Evolutionary conservation across 2,113 vertebrate genomes (phyloP), one percentile per base, ranked within the genome.

Genomic region (Picathartes gymnocephalus): DNA sequence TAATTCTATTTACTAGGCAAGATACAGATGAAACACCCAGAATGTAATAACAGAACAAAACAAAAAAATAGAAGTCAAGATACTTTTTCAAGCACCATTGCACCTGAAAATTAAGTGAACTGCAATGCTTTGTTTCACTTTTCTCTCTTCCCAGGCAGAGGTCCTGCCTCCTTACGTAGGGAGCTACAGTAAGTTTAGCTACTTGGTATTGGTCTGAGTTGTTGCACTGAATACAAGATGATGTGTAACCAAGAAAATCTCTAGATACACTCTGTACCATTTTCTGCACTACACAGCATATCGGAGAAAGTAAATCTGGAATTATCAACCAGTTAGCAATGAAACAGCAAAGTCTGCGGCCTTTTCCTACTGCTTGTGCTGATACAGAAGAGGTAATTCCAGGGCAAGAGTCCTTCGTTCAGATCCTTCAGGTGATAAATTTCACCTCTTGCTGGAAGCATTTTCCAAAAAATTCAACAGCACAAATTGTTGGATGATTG

Each of bases 1-100:
- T 94, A 90, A 84, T 81, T 83, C 74, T 92, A n/a, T 97, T 94
- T 92, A 87, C 72, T 83, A 92, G 58, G 82, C 68, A 92, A 78
- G 70, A 78, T 73, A 80, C n/a, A 89, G 81, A 94, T 73, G 42
- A 85, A 95, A 78, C 47, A 40, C 15, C 25, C 62, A 58, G 33
- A 90, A 88, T 56, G 21, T 35, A 80, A 89, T 48, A 62, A 15
- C 17, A 47, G 50, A 25, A 33, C 1, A 65, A 45, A 33, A 35
- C 37, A 51, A 21, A 30, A n/a, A 42, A 45, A 13, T n/a, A 90
- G n/a, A 76, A 71, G 20, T 69, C 44, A 54, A 87, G 76, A 51
- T 81, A 82, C 27, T 65, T 83, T 93, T 91, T 69, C 79, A 89
- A 86, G 84, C 76, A 84, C 42, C 47, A 68, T 76, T 95, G 35